phyloP scores from a whole-genome alignment of 2,888 invertebrate genomes.

The Branchipolynoe longqiensis region DNA sequence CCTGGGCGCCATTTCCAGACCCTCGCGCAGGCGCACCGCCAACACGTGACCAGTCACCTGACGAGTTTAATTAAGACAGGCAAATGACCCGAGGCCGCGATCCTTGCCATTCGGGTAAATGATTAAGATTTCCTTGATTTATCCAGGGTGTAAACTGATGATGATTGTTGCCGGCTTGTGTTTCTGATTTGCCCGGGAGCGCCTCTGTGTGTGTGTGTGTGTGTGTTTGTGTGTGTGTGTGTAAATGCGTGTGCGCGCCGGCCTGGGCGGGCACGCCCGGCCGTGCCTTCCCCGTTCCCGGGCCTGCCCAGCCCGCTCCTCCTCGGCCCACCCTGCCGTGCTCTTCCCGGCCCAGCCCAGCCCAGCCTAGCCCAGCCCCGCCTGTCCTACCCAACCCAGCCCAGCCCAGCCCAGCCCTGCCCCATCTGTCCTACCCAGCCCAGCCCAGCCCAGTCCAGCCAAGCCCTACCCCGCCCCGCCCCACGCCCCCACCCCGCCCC shows the following conservation, averaged over 20 bases:
- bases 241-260: background rate
- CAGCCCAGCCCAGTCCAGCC: too few relatives aligned
- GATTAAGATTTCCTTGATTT: constrained; percentile 3
- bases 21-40: too few relatives aligned
- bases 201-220: background rate
- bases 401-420: background rate
- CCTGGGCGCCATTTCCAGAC: too few relatives aligned
- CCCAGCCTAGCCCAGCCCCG: background rate
- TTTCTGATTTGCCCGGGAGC: constrained; percentile 4
- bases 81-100: constrained; percentile 5
- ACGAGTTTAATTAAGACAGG: background rate
- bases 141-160: constrained; percentile 10
- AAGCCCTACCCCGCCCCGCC: background rate
- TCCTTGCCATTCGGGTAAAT: background rate
- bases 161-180: constrained; percentile 10
- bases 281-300: background rate
- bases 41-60: background rate
- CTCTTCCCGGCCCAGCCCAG: background rate
- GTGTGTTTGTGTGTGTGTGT: background rate
- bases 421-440: background rate
- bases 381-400: background rate
- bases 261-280: background rate
- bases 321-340: background rate
- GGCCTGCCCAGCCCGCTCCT: background rate
- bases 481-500: background rate